phyloP scores from a whole-genome alignment of 2,113 vertebrate genomes.

The Apodemus speciosus region DNA sequence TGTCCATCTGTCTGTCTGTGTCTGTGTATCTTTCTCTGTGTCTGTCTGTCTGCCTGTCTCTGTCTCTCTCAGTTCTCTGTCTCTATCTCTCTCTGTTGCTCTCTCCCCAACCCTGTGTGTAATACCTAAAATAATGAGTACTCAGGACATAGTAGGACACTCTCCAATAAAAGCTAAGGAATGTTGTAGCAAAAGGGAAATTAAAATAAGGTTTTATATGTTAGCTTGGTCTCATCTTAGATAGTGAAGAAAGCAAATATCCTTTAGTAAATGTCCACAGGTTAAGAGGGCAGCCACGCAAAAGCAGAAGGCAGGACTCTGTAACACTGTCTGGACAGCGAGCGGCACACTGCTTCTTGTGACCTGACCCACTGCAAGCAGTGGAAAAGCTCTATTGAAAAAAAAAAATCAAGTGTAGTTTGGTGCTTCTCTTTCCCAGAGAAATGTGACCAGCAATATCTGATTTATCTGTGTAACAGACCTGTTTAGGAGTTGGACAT shows the following conservation, averaged over 20 bases:
- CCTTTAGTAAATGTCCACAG: not conserved
- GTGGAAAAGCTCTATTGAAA: slow-evolving; percentile 51
- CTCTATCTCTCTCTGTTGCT: not conserved
- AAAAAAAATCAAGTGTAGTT: slow-evolving; percentile 34
- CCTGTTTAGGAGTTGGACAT: slow-evolving; percentile 48
- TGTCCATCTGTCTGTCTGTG: not conserved
- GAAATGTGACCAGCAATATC: slow-evolving; percentile 71
- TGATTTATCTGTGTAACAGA: slow-evolving; percentile 61
- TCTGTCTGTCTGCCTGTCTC: not conserved
- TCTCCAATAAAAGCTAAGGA: not conserved
- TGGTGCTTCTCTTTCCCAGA: slow-evolving; percentile 66
- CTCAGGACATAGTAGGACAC: not conserved
- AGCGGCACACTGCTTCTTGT: not conserved
- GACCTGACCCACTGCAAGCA: not conserved
- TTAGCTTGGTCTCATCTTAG: not conserved
- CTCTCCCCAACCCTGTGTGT: not conserved
- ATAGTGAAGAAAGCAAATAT: not conserved
- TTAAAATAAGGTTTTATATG: not conserved
- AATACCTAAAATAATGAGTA: not conserved
- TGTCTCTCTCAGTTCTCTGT: not conserved
- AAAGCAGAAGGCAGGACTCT: not conserved
- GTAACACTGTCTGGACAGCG: not conserved
- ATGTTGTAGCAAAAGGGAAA: not conserved
- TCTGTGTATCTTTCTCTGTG: not conserved
- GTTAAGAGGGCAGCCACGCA: not conserved